Evolutionary conservation across 2,797 vertebrate genomes (phyloP).

Genomic region (Siniperca scherzeri): DNA sequence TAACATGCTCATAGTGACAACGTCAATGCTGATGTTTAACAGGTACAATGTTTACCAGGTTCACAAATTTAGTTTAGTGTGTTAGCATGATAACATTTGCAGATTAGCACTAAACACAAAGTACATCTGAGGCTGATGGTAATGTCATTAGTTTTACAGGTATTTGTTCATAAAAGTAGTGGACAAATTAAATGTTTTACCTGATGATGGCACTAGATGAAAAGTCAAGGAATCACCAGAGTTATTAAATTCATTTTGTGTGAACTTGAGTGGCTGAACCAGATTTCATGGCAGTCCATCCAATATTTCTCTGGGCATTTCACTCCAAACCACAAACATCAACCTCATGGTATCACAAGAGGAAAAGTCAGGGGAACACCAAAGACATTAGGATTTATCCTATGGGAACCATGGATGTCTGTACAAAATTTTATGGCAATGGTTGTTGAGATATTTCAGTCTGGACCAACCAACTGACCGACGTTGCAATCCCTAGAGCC

Average conservation of each 20-base stretch:
- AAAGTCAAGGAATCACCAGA: background rate
- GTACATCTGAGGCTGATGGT: background rate
- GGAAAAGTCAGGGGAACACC: background rate
- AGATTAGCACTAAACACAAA: background rate
- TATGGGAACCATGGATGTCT: background rate
- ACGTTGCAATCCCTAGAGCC: background rate
- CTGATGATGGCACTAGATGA: background rate
- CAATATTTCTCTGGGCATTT: background rate
- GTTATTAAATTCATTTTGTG: background rate
- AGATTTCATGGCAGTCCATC: background rate
- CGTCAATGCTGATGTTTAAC: background rate
- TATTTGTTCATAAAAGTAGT: background rate
- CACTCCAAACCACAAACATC: background rate
- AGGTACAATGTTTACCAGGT: background rate
- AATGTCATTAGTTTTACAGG: background rate
- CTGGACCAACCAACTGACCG: background rate
- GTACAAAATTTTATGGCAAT: too few species aligned
- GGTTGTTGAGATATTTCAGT: background rate
- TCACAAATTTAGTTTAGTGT: background rate
- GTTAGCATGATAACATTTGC: background rate
- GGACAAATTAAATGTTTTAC: background rate
- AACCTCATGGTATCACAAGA: background rate
- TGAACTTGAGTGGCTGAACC: too few species aligned
- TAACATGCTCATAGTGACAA: background rate
- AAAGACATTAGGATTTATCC: background rate